Evolutionary conservation across 2,113 vertebrate genomes (phyloP).

Genomic region (Elgaria multicarinata): DNA sequence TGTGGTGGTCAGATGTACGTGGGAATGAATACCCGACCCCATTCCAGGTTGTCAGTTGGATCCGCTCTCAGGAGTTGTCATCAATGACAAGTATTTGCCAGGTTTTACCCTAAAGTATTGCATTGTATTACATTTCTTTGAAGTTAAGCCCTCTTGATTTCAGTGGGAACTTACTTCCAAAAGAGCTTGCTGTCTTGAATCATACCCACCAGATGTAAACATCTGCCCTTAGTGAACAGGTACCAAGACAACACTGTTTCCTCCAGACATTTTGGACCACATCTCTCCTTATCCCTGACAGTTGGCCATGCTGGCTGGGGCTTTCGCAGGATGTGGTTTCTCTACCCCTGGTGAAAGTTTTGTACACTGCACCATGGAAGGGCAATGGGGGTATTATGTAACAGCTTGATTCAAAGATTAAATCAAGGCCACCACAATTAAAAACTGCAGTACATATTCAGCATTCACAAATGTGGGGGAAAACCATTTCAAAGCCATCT

Average conservation of each 20-base stretch:
- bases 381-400: too few relatives aligned
- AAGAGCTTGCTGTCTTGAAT: background rate
- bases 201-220: background rate
- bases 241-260: background rate
- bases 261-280: background rate
- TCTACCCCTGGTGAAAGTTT: background rate
- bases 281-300: too few relatives aligned
- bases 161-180: background rate
- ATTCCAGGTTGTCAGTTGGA: background rate
- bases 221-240: background rate
- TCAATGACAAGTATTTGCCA: background rate
- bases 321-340: too few relatives aligned
- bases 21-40: background rate
- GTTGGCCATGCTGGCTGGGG: too few relatives aligned
- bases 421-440: background rate
- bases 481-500: background rate
- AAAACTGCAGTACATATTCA: background rate
- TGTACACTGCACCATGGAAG: background rate
- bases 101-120: background rate
- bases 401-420: background rate
- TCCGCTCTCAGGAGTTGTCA: background rate
- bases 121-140: background rate
- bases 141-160: background rate
- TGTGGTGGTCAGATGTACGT: background rate
- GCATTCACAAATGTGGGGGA: background rate